Evolutionary conservation across 2,888 invertebrate species (phyloP).

Genomic region (Ischnura elegans): DNA sequence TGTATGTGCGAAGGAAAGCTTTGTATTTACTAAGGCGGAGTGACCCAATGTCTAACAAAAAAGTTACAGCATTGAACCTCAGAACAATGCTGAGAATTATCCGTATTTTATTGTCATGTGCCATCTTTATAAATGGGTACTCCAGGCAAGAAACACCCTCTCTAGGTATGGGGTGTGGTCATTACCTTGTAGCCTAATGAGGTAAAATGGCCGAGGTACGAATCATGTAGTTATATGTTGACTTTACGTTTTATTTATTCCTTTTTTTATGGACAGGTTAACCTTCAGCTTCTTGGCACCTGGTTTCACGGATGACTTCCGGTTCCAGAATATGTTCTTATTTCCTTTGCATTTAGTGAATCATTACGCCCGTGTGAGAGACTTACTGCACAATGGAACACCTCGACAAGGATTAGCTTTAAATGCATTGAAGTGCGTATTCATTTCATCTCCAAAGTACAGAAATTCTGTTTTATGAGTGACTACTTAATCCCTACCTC

Average conservation of each 20-base stretch:
- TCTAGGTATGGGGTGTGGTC: no score
- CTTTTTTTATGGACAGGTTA: background rate
- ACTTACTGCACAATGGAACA: background rate
- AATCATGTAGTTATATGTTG: no score
- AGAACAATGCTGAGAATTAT: no score
- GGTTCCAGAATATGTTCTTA: background rate
- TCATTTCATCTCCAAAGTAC: background rate
- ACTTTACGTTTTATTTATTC: background rate
- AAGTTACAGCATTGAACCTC: no score
- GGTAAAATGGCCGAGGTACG: no score
- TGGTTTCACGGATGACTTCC: background rate
- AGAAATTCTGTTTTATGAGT: background rate
- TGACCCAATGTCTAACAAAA: no score
- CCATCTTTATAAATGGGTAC: no score
- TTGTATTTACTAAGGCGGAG: no score
- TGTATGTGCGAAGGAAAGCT: no score
- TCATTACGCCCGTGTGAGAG: background rate
- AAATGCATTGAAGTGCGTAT: background rate
- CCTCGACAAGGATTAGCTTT: background rate
- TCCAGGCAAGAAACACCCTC: no score
- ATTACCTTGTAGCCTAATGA: no score
- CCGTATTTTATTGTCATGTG: no score
- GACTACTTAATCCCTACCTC: background rate
- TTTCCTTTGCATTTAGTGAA: background rate
- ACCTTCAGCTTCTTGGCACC: background rate